Evolutionary conservation across 2,797 vertebrate genomes (phyloP).

Genomic region (Coluber constrictor): DNA sequence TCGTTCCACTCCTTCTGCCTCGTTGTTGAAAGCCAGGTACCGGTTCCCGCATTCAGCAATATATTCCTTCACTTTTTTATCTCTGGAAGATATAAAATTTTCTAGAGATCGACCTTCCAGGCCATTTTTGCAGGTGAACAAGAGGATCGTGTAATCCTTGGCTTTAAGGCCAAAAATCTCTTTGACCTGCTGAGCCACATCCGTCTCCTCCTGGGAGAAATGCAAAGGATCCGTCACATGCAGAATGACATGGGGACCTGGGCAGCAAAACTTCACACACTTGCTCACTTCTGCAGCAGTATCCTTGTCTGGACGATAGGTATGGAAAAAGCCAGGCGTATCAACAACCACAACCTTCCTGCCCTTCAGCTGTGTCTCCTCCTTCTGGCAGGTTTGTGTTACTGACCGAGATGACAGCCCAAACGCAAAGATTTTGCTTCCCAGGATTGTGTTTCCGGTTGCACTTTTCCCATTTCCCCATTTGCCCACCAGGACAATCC

Average conservation of each 20-base stretch:
- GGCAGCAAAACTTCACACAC: not conserved
- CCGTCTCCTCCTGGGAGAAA: too few species aligned
- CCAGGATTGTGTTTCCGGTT: conserved; percentile 29
- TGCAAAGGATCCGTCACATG: not conserved
- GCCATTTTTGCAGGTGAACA: not conserved
- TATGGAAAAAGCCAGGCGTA: not conserved
- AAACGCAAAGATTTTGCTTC: too few species aligned
- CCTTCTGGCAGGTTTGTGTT: not conserved
- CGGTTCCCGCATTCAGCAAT: not conserved
- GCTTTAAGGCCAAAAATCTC: not conserved
- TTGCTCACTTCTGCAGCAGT: not conserved
- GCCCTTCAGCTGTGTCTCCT: not conserved
- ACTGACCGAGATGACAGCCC: fast-evolving
- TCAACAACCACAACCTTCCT: not conserved
- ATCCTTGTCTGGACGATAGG: fast-evolving
- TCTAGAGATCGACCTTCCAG: not conserved
- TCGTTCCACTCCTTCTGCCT: not conserved
- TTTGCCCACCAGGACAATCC: conserved; percentile 27
- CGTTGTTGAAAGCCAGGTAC: not conserved
- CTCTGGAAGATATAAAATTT: fast-evolving
- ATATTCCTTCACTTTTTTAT: not conserved
- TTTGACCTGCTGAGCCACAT: not conserved
- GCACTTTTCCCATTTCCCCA: conserved; percentile 15
- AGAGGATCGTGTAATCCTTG: not conserved
- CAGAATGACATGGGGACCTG: not conserved